Conservation (phyloP, 2,888 invertebrate species). For the Erebia ligea region DNA sequence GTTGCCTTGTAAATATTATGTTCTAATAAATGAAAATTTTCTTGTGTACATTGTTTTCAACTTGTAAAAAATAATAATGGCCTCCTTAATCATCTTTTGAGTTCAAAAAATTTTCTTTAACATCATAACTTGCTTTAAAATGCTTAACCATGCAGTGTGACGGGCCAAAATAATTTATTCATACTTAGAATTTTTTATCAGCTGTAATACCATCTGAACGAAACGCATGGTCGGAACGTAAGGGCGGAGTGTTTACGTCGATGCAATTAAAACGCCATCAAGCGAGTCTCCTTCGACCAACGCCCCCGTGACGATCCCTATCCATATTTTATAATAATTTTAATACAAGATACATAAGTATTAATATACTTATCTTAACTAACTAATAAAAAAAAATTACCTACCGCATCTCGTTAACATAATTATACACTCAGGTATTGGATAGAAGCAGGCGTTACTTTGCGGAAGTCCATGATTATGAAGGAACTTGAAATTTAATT, state of each 20-base stretch:
- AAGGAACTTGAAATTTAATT: too few relatives aligned
- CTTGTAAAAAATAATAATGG: too few relatives aligned
- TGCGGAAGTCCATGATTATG: too few relatives aligned
- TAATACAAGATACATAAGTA: conserved; percentile 28
- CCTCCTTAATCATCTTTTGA: too few relatives aligned
- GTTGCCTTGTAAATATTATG: too few relatives aligned
- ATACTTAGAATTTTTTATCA: conserved; percentile 40
- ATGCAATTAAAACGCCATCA: conserved; percentile 72
- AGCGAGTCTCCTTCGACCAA: conserved; percentile 54
- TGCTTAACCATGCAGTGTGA: conserved; percentile 32
- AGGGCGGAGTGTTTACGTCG: conserved; percentile 66
- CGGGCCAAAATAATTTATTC: conserved; percentile 39
- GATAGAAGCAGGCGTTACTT: too few relatives aligned
- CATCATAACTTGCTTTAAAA: conserved; percentile 19
- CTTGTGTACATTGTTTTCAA: too few relatives aligned
- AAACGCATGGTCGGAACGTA: conserved; percentile 38
- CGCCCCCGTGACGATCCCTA: conserved; percentile 72
- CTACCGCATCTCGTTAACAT: too few relatives aligned
- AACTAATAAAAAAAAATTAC: not conserved
- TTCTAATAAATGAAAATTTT: too few relatives aligned
- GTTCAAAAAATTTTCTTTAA: not conserved
- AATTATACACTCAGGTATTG: too few relatives aligned
- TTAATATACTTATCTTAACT: not conserved
- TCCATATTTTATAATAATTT: conserved; percentile 60
- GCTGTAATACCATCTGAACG: conserved; percentile 36